Evolutionary conservation across 2,113 vertebrate genomes (phyloP), one percentile per base, ranked within the genome.

Genomic region (Notarius quadriscutis): DNA sequence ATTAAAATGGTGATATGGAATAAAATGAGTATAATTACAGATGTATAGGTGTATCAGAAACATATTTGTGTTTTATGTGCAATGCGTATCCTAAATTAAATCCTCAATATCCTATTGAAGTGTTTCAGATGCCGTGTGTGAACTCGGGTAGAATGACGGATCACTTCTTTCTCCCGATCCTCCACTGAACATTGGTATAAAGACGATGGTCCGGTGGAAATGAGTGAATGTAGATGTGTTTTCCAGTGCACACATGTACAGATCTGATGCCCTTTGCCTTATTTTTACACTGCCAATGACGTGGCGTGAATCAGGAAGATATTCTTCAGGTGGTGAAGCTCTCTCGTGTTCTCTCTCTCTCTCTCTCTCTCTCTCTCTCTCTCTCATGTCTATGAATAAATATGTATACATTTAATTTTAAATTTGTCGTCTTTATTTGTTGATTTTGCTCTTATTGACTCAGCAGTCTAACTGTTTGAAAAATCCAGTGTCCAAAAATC

Each of bases 211-310:
- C n/a, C 55, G 18, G 86, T 83, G 77, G 51, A 22, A 58, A 48
- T 2, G 63, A 17, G 58, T 85, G 78, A 86, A 81, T 65, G 71
- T 78, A 53, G 25, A 80, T 15, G 75, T 83, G 86, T 20, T 27
- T 71, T 51, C 12, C 10, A 30, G 57, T 83, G 48, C 57, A 83
- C 67, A 87, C 22, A 3, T 82, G 81, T 84, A 87, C 58, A 78
- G 50, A 87, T 63, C 48, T 87, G 74, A 34, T 87, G 81, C 86
- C 81, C 86, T 83, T 83, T 83, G 86, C 86, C 86, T 87, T 87
- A 87, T 87, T 78, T 87, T 87, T 84, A 84, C 86, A 87, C 86
- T 87, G 86, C 86, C 86, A 87, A 48, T 87, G 50, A 83, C 77
- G 67, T 18, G 18, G 86, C 60, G 20, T 75, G 69, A 83, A 87